These are phyloP conservation scores for Heterotis niloticus DNA, from an alignment of 2,113 vertebrate species.

Conservation along the genomic window DNA sequence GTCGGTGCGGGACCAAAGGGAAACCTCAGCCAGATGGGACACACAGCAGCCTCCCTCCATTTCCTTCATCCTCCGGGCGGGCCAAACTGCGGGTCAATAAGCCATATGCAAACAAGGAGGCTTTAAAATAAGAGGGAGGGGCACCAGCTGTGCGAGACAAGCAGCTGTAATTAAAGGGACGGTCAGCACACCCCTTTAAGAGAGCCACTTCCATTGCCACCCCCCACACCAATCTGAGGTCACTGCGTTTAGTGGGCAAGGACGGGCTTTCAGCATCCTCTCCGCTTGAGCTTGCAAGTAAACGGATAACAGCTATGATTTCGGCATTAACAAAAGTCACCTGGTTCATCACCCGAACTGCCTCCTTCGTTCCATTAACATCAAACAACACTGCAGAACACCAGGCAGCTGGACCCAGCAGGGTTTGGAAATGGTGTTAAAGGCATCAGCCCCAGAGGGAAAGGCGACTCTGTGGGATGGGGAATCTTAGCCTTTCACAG, in stretches of 20 bases:
- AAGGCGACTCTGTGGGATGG: not conserved
- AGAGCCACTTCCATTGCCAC: not conserved
- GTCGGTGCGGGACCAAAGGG: not conserved
- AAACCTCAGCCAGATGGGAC: slow-evolving; percentile 39
- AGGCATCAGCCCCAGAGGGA: not conserved
- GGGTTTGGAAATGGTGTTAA: not conserved
- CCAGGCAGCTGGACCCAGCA: not conserved
- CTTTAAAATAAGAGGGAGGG: slow-evolving; percentile 40
- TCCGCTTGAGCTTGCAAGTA: not conserved
- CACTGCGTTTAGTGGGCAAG: not conserved
- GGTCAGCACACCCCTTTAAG: not conserved
- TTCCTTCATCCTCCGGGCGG: slow-evolving; percentile 21
- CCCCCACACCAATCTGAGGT: not conserved
- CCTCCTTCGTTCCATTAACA: not conserved
- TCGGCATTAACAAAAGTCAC: not conserved
- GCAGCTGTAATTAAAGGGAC: slow-evolving; percentile 35
- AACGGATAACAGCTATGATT: not conserved
- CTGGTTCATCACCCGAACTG: not conserved
- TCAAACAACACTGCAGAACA: not conserved
- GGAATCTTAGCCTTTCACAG: not conserved
- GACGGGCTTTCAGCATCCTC: not conserved
- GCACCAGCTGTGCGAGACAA: slow-evolving; percentile 47
- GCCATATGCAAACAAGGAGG: slow-evolving; percentile 40
- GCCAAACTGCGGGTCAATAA: slow-evolving; percentile 46
- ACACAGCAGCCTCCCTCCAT: slow-evolving; percentile 24